phyloP scores from a whole-genome alignment of 2,113 vertebrate genomes.

The Lipophrys pholis region DNA sequence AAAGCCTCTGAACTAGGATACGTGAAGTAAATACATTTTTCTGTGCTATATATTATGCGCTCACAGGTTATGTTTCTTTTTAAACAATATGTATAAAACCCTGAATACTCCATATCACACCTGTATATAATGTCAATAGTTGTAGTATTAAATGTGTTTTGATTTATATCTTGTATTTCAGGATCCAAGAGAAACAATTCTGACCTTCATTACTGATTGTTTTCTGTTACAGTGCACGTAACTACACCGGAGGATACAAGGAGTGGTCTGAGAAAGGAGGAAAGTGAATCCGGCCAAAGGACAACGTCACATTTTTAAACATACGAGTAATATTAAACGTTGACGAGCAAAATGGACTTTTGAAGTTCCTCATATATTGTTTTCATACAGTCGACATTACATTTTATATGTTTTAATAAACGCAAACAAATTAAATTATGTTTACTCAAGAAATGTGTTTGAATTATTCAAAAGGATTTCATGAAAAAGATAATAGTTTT shows the following conservation, averaged over 20 bases:
- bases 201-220: conserved; percentile 17
- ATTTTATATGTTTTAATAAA: conserved; percentile 19
- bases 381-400: neutral
- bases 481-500: too few relatives aligned
- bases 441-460: neutral
- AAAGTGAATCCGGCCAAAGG: conserved; percentile 54
- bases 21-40: conserved; percentile 69
- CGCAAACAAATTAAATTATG: conserved; percentile 14
- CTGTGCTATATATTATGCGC: neutral
- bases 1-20: conserved; percentile 81
- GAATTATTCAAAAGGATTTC: neutral
- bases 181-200: neutral
- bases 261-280: conserved; percentile 82
- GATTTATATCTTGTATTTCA: neutral
- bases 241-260: conserved; percentile 83
- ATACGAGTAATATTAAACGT: neutral
- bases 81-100: neutral
- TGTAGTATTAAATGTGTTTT: neutral
- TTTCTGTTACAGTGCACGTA: conserved; percentile 79
- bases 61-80: neutral
- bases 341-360: neutral
- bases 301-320: neutral
- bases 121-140: neutral
- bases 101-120: neutral
- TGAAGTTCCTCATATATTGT: neutral